Evolutionary conservation across 2,888 invertebrate species (phyloP), one percentile per base, ranked within the genome.

Genomic region (Stictocephala bisonia): DNA sequence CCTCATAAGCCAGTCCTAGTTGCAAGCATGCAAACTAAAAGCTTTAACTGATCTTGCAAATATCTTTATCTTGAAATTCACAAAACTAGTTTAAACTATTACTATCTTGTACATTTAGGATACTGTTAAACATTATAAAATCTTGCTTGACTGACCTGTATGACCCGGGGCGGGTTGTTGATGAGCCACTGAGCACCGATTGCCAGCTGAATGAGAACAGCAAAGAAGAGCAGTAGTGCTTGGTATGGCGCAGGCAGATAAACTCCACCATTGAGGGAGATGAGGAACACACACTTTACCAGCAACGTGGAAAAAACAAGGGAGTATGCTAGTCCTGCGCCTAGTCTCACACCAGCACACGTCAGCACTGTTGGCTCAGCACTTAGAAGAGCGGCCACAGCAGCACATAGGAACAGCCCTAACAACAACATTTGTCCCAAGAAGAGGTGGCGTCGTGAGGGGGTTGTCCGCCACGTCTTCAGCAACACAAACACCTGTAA

Each of bases 161-260:
- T 75, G 51, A 89, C 85, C 76, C 86, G 85, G 1, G 93, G 93
- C n/a, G 93, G 93, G 77, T 90, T 89, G 11, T 93, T 93, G 74
- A 93, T 88, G 78, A 94, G 86, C 94, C 94, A 94, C 84, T 94
- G 94, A 20, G 91, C 90, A 69, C 93, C 92, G 79, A 94, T 92
- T 71, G 92, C 93, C 80, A 94, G 91, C 86, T 96, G 95, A 78
- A 96, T 96, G 82, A 95, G 90, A 74, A 96, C 93, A 26, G 96
- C 95, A 83, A 97, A 97, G 81, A 95, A 90, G 78, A 97, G 87
- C 79, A 97, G 88, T 27, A 97, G 88, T 77, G 88, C 88, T 85
- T 97, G 97, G 84, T 97, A 97, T 13, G 95, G 93, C 6, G 96
- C 95, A 69, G 96, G 96, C 71, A 97, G 87, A 83, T 97, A 96